Conservation (phyloP, 2,113 vertebrate species). For the Zosterops pallidus region DNA sequence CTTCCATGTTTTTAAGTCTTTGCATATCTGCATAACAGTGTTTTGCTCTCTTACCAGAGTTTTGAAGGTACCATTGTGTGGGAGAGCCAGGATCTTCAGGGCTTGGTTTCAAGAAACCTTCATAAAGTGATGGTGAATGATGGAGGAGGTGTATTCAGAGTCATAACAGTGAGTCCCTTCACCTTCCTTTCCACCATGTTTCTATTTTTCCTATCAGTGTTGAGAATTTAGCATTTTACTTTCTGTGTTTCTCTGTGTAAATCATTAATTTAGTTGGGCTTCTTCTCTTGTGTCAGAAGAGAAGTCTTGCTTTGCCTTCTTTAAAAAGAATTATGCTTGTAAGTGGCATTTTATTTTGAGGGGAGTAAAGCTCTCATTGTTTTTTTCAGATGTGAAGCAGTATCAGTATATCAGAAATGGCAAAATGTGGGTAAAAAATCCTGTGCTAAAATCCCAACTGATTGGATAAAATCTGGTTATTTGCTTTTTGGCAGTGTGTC, state of each 20-base stretch:
- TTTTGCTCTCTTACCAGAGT: conserved; percentile 77
- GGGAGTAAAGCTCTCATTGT: neutral
- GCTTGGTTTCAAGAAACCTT: conserved; percentile 83
- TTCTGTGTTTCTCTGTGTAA: neutral
- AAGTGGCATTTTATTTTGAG: neutral
- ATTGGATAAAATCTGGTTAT: neutral
- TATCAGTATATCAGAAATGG: neutral
- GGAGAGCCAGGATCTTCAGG: conserved; percentile 87
- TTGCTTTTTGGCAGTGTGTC: neutral
- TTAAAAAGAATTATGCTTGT: neutral
- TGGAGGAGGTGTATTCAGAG: conserved; percentile 90
- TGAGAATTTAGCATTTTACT: neutral
- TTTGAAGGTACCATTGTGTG: conserved; percentile 97
- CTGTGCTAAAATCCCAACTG: neutral
- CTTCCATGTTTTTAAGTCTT: neutral
- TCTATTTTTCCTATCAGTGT: neutral
- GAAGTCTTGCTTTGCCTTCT: neutral
- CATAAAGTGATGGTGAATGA: conserved; percentile 82
- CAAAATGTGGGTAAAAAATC: neutral
- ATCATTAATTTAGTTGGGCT: neutral
- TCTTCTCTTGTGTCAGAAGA: neutral
- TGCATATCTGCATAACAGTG: neutral
- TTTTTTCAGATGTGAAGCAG: neutral
- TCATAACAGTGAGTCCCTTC: conserved; percentile 79
- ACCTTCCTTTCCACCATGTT: neutral